Conservation (phyloP, 2,113 vertebrate species). For the Stegastes partitus region DNA sequence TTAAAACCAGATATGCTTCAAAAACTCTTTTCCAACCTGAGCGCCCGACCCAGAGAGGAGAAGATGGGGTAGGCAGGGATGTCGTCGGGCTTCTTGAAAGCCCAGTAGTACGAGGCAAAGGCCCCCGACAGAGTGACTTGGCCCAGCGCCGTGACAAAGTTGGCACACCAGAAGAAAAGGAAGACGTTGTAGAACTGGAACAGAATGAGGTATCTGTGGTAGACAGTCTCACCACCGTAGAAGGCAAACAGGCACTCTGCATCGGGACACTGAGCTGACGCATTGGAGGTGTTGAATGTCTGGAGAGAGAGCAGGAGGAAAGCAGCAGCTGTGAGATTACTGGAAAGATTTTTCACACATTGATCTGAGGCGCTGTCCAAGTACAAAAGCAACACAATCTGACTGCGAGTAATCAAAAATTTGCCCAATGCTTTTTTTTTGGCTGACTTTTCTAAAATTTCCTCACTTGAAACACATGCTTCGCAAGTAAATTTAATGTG, state of each 20-base stretch:
- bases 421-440: too few relatives aligned
- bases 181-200: constrained; percentile 97
- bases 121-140: constrained; percentile 95
- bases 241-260: constrained; percentile 93
- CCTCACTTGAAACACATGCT: not conserved
- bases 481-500: not conserved
- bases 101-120: constrained; percentile 98
- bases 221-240: constrained; percentile 93
- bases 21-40: constrained; percentile 85
- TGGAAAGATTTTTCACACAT: not conserved
- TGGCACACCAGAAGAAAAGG: constrained; percentile 97
- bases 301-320: constrained; percentile 60
- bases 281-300: constrained; percentile 87
- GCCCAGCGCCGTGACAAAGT: constrained; percentile 94
- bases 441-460: too few relatives aligned
- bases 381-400: not conserved
- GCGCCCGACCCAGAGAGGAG: constrained; percentile 90
- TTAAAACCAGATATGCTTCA: not conserved
- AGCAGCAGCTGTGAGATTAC: not conserved
- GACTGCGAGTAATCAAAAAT: too few relatives aligned
- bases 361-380: not conserved
- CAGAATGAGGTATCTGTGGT: constrained; percentile 90
- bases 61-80: constrained; percentile 92
- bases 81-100: constrained; percentile 92
- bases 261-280: constrained; percentile 81